Evolutionary conservation across 2,888 invertebrate genomes (phyloP), one percentile per base, ranked within the genome.

Genomic region (Vandiemenella viatica): DNA sequence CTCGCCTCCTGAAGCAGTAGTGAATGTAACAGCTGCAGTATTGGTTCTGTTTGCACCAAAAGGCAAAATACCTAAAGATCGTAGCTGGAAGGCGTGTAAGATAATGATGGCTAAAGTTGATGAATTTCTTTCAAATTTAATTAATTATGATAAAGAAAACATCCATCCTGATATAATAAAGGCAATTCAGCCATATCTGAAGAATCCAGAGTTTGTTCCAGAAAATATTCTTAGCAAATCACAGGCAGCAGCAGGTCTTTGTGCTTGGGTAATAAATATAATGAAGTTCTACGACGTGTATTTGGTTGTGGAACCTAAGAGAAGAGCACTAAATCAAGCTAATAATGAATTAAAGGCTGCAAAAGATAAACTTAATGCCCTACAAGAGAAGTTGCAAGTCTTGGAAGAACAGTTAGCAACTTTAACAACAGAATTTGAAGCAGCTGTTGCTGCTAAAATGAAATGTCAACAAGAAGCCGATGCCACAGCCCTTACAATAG

Each of bases 191-290:
- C 67, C 67, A 1, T 80, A 79, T 61, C 66, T 76, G 15, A 75
- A 73, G 57, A 73, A 81, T 61, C 76, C 79, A 10, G 90, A 91
- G 56, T 95, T 95, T 64, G 79, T 80, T 56, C 80, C 89, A 0
- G 87, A 87, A 32, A 81, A 84, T 55, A 85, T 95, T 60, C 66
- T 78, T 57, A 73, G 80, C 0, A 95, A 95, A 67, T 95, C 93
- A 0, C 74, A 77, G 23, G 95, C 95, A 15, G 95, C 95, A 17
- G 89, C 91, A 46, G 89, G 95, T 19, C 71, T 96, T 8, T 93
- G 92, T 62, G 81, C 91, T 1, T 96, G 95, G 92, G 93, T 89
- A 1, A 82, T 90, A 56, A 95, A 95, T 66, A 91, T 95, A 55
- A 73, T 86, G 62, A 83, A 76, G 58, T 93, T 89, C 68, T 85